Evolutionary conservation across 2,113 vertebrate species (phyloP).

Genomic region (Marcusenius ussheri): DNA sequence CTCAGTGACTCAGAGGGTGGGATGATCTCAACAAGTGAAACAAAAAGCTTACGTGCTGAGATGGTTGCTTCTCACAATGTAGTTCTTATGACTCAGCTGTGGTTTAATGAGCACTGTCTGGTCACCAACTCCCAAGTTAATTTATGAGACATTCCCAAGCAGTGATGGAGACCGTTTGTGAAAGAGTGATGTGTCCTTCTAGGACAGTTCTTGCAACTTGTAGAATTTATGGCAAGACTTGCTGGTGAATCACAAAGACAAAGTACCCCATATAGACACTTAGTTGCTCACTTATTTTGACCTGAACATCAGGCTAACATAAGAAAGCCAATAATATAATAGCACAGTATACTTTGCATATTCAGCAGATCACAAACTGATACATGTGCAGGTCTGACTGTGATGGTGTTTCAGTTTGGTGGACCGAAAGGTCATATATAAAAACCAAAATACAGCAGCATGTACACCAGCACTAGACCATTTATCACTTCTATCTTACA

Average conservation of each 20-base stretch:
- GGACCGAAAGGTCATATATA: not conserved
- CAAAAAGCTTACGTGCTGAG: no score
- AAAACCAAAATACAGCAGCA: not conserved
- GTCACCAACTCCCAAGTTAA: not conserved
- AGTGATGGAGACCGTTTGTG: not conserved
- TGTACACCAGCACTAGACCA: not conserved
- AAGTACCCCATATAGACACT: not conserved
- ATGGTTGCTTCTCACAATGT: no score
- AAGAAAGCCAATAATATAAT: not conserved
- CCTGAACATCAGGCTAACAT: not conserved
- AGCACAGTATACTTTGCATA: not conserved
- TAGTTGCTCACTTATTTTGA: not conserved
- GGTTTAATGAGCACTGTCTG: not conserved
- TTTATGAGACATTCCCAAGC: not conserved
- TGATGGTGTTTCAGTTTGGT: not conserved
- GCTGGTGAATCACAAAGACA: not conserved
- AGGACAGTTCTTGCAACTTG: not conserved
- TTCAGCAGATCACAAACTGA: not conserved
- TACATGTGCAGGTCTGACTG: not conserved
- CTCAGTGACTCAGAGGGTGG: no score
- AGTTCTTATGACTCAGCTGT: no score
- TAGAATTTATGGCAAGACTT: not conserved
- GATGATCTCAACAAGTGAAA: no score
- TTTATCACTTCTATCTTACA: not conserved
- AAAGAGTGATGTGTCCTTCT: not conserved